Conservation (phyloP, 2,797 vertebrate genomes). For the Tenualosa thibaudeaui region DNA sequence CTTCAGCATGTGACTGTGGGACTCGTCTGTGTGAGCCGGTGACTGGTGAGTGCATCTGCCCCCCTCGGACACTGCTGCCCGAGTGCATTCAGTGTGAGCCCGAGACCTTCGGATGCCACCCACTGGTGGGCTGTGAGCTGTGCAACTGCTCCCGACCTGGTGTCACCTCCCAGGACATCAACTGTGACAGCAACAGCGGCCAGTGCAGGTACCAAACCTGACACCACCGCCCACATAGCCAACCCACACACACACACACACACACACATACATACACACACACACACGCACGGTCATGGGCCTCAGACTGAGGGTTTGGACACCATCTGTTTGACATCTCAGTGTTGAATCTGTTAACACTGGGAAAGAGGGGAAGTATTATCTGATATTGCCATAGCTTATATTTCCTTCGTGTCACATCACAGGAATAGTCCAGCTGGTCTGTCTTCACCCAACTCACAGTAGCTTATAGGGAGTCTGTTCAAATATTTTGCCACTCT, state of each 20-base stretch:
- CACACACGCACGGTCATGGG: not conserved
- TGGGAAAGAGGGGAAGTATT: not conserved
- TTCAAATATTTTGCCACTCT: conserved; percentile 8
- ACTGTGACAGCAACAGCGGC: conserved; percentile 83
- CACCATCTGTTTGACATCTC: not conserved
- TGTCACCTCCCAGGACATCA: conserved; percentile 71
- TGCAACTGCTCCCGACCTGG: conserved; percentile 90
- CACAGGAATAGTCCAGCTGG: not conserved
- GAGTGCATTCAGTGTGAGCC: conserved; percentile 88
- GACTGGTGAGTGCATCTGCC: conserved; percentile 90
- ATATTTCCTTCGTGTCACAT: not conserved
- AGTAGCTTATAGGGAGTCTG: not conserved
- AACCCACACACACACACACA: too few species aligned
- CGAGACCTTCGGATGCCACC: conserved; percentile 92
- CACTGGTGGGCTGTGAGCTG: conserved; percentile 89
- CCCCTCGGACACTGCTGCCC: conserved; percentile 84
- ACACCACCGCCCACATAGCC: too few species aligned
- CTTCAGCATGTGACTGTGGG: conserved; percentile 86
- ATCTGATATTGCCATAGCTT: not conserved
- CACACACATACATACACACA: too few species aligned
- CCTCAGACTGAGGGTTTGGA: not conserved
- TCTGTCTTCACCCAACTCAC: not conserved
- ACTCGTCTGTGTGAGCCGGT: conserved; percentile 85
- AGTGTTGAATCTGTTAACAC: conserved; percentile 1
- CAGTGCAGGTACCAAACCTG: conserved; percentile 85